These are phyloP conservation scores for Aphodius granarius DNA, from an alignment of 2,888 invertebrate species.

Conservation along the genomic window DNA sequence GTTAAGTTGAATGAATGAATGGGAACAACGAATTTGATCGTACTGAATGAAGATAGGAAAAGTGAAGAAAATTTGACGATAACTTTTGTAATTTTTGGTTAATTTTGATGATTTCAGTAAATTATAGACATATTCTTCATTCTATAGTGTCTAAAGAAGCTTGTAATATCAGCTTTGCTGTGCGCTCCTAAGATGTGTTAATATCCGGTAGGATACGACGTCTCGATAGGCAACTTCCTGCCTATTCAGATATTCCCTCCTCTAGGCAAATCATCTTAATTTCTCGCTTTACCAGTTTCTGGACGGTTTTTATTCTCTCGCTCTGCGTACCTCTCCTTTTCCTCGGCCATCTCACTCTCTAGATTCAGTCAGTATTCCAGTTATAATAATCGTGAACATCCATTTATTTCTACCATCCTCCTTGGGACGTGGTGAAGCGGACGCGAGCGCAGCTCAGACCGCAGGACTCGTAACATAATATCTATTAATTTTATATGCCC, in stretches of 20 bases:
- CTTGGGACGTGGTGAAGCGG: background rate
- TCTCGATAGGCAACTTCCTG: slow-evolving; percentile 48
- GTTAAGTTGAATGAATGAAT: background rate
- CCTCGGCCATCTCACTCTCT: background rate
- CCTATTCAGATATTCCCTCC: slow-evolving; percentile 41
- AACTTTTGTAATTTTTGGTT: no score
- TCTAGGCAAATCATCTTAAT: slow-evolving; percentile 27
- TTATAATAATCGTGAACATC: background rate
- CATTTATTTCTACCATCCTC: background rate
- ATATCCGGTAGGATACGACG: slow-evolving; percentile 44
- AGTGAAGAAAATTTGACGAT: no score
- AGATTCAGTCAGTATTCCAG: slow-evolving; percentile 9
- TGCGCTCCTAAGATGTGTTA: slow-evolving; percentile 30
- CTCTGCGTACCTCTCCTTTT: background rate
- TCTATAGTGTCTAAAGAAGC: background rate
- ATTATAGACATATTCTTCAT: background rate
- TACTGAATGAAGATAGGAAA: no score
- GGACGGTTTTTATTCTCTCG: slow-evolving; percentile 9
- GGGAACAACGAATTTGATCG: background rate
- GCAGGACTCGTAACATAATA: background rate
- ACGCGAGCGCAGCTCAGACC: background rate
- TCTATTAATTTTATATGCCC: background rate
- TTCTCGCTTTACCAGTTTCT: slow-evolving; percentile 11
- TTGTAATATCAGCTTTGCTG: background rate
- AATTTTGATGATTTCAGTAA: no score